Base-by-base conservation (phyloP, 2,888 invertebrate species). In the Melieria picta region DNA sequence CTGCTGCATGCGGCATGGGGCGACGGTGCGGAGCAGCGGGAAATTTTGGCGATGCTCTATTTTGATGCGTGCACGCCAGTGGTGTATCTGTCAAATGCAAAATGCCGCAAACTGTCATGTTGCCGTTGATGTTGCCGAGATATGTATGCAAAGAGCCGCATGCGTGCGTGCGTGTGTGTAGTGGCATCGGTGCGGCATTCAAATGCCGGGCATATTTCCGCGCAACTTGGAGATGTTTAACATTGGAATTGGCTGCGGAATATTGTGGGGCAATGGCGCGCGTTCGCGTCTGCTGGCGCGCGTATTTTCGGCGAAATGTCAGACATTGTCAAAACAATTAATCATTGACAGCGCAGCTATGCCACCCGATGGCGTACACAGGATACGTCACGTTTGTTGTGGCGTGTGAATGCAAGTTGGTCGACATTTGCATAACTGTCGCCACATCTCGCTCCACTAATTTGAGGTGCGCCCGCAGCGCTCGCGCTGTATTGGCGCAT, bases 291-390 rank as follows among this genome's bases (percentile, higher is more conserved):
- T 30, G 30, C 30, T 57, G 9, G 9, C 7, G 57, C n/a, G 30
- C n/a, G 9, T 57, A 57, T 57, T 13, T 52, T 13, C 30, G 16
- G 57, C 30, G 16, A 30, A 57, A 57, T 57, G 57, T 57, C 57
- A 16, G 57, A 57, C 57, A 30, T 57, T 57, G 57, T 57, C 57
- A 57, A 57, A 57, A 57, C 57, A 57, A 57, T 57, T 57, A 57
- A 57, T 57, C 57, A 57, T 57, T 57, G 57, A 16, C 30, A 30
- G 52, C 11, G 13, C 11, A 52, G 52, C 6, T 52, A 52, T 52
- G 52, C 52, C 3, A n/a, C 5, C 52, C 11, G 5, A 52, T 7
- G 50, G 50, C 9, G 52, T 52, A 52, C 13, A 9, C 9, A n/a
- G 9, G 11, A 52, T 13, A 52, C 9, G 9, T 52, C 30, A 30